Percentiles rank a stretch among this genome's conserved stretches.
Evolutionary conservation across 1,140 invertebrate genomes (phyloP).

Genomic region (Zaprionus capensis): DNA sequence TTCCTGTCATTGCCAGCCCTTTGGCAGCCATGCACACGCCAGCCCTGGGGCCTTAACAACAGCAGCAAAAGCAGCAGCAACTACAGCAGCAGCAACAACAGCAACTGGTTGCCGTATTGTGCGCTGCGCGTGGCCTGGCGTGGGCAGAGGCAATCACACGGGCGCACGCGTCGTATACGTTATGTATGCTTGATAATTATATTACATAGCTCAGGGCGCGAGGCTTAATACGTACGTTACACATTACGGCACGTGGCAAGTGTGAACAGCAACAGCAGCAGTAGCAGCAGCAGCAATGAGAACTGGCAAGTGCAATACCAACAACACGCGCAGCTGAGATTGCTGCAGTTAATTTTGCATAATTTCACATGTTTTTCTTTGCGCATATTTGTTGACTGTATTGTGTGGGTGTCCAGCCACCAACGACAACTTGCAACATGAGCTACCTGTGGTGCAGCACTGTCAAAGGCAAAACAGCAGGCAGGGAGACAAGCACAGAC

Average conservation of each 20-base stretch:
- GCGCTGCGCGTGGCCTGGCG: slow-evolving; percentile 11
- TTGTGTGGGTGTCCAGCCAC: slow-evolving; percentile 3
- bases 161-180: slow-evolving; percentile 25
- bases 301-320: slow-evolving; percentile 1
- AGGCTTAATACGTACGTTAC: slow-evolving; percentile 19
- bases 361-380: slow-evolving; percentile 2
- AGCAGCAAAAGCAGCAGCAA: slow-evolving; percentile 8
- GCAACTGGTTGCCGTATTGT: slow-evolving; percentile 27
- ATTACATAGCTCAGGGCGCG: slow-evolving; percentile 35
- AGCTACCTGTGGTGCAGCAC: slow-evolving; percentile 10
- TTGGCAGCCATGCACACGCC: slow-evolving; percentile 36
- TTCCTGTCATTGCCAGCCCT: slow-evolving; percentile 62
- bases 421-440: slow-evolving; percentile 24
- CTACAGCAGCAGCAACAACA: slow-evolving; percentile 18
- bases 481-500: slow-evolving; percentile 50
- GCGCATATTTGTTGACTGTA: background rate
- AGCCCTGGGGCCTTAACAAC: slow-evolving; percentile 26
- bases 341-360: slow-evolving; percentile 5
- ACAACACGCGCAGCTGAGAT: slow-evolving; percentile 11
- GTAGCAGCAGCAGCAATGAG: background rate
- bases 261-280: slow-evolving; percentile 19
- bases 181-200: slow-evolving; percentile 36
- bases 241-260: slow-evolving; percentile 24
- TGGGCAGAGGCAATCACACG: background rate
- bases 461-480: slow-evolving; percentile 72